phyloP scores from a whole-genome alignment of 2,888 invertebrate genomes.

The Nezara viridula region DNA sequence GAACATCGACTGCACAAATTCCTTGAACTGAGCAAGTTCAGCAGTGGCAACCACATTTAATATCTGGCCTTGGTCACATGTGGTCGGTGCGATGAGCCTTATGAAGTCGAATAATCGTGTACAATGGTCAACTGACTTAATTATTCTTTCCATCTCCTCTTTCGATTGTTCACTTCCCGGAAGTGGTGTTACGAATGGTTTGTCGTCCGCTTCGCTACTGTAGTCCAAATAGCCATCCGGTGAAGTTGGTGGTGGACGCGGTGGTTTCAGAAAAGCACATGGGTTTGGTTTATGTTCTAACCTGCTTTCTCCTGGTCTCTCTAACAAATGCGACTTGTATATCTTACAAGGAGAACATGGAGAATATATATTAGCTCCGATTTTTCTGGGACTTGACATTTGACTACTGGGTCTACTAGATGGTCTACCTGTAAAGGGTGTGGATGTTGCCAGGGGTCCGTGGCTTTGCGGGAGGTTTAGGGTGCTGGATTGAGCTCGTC shows the following conservation, averaged over 20 bases:
- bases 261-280: background rate
- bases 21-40: constrained; percentile 49
- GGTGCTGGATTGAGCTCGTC: background rate
- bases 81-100: constrained; percentile 40
- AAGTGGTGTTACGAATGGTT: constrained; percentile 41
- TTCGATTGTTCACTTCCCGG: constrained; percentile 20
- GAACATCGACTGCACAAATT: constrained; percentile 51
- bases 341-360: constrained; percentile 16
- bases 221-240: background rate
- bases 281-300: background rate
- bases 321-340: background rate
- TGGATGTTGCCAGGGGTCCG: background rate
- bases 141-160: background rate
- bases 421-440: background rate
- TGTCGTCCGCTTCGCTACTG: background rate
- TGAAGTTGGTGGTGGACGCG: background rate
- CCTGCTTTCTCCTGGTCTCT: background rate
- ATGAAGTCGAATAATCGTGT: constrained; percentile 54
- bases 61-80: constrained; percentile 49
- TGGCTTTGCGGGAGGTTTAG: background rate
- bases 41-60: background rate
- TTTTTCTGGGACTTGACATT: background rate
- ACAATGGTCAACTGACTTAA: background rate
- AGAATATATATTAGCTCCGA: background rate
- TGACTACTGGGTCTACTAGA: background rate